Evolutionary conservation across 1,140 invertebrate genomes (phyloP).

Genomic region (Diploscapter pachys): DNA sequence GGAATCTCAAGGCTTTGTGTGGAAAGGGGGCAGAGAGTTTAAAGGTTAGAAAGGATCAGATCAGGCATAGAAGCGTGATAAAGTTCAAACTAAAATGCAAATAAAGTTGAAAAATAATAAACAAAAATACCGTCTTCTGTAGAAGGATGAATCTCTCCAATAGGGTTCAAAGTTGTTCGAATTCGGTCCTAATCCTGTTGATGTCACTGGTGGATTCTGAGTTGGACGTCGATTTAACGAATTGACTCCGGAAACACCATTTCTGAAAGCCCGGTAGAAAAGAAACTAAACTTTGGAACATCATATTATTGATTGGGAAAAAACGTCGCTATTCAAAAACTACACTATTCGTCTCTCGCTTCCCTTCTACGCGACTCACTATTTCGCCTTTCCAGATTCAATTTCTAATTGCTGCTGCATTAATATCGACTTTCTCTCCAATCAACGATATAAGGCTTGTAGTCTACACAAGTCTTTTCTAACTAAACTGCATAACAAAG

Average conservation of each 20-base stretch:
- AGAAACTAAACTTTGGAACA: constrained; percentile 3
- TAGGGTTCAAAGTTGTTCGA: constrained; percentile 37
- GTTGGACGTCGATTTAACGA: constrained; percentile 13
- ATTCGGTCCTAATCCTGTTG: constrained; percentile 3
- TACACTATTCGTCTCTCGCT: no score
- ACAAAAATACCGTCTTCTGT: constrained; percentile 13
- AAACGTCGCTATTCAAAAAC: no score
- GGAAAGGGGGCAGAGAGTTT: neutral
- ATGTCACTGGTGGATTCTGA: constrained; percentile 10
- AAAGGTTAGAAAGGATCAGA: constrained; percentile 3
- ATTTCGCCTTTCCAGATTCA: no score
- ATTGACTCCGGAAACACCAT: constrained; percentile 10
- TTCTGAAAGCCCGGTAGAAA: constrained; percentile 2
- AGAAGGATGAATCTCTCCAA: constrained; percentile 37
- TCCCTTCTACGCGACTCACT: no score
- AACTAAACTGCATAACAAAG: no score
- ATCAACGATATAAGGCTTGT: no score
- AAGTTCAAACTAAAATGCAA: constrained; percentile 1
- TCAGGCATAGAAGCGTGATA: no score
- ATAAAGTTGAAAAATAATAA: constrained; percentile 3
- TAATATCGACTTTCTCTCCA: no score
- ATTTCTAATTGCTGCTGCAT: no score
- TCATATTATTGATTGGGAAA: no score
- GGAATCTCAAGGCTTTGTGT: no score
- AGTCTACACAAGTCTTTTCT: no score